Conservation (phyloP, 2,888 invertebrate genomes). For the Nephrotoma guestfalica region DNA sequence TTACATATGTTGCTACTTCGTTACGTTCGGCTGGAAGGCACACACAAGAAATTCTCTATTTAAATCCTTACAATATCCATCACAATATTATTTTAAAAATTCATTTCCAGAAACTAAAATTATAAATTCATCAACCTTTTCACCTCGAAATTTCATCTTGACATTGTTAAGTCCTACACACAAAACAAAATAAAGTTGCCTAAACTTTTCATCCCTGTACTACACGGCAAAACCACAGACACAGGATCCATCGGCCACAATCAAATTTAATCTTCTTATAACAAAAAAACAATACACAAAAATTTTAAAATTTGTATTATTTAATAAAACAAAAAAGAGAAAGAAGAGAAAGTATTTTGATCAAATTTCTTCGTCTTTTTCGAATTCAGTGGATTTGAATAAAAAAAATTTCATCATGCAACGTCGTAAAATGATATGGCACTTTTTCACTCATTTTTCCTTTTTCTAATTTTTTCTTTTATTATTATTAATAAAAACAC, state of each 20-base stretch:
- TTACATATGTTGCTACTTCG: background rate
- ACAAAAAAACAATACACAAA: background rate
- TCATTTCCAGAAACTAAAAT: background rate
- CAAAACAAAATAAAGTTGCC: background rate
- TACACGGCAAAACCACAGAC: background rate
- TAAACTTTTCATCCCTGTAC: background rate
- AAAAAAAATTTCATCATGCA: background rate
- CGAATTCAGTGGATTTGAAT: background rate
- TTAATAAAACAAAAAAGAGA: background rate
- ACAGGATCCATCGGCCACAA: background rate
- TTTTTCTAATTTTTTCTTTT: background rate
- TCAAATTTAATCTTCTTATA: background rate
- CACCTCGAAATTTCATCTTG: background rate
- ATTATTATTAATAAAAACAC: background rate
- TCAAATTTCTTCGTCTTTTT: background rate
- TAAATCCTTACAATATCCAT: background rate
- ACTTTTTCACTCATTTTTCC: background rate
- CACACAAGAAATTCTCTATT: background rate
- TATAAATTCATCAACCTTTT: background rate
- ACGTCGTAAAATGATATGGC: slow-evolving; percentile 3
- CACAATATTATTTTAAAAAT: background rate
- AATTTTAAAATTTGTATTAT: background rate
- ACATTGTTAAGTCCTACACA: background rate
- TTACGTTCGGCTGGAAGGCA: background rate
- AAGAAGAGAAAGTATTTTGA: slow-evolving; percentile 3